Evolutionary conservation across 30 jellyfish, hydroid and myxozoan genomes (phyloP), one percentile per base, ranked within the genome.

Genomic region (Catostylus mosaicus): DNA sequence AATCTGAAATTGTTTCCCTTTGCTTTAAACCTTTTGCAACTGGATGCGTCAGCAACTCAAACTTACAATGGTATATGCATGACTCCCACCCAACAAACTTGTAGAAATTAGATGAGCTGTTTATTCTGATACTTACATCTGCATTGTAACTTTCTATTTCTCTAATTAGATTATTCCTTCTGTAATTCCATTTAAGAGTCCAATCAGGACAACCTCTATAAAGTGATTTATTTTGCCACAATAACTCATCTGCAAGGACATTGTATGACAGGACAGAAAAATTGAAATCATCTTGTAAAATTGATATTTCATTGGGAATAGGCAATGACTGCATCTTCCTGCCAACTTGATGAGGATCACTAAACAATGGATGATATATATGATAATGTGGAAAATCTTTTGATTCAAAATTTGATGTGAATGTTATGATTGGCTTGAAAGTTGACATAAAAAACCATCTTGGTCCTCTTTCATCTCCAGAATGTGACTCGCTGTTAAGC

Each of bases 61-160:
- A n/a, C n/a, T n/a, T n/a, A n/a, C n/a, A n/a, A n/a, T n/a, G n/a
- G n/a, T n/a, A n/a, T n/a, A n/a, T n/a, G n/a, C n/a, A n/a, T n/a
- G n/a, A n/a, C n/a, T n/a, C n/a, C n/a, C n/a, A n/a, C n/a, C n/a
- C n/a, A n/a, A n/a, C n/a, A n/a, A n/a, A n/a, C n/a, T n/a, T n/a
- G n/a, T n/a, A n/a, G n/a, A n/a, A n/a, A n/a, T n/a, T n/a, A n/a
- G n/a, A n/a, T n/a, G n/a, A n/a, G n/a, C n/a, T n/a, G n/a, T n/a
- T n/a, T n/a, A n/a, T n/a, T n/a, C n/a, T n/a, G 24, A 65, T 71
- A 84, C 99, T 85, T 86, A 95, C 99, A 85, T 95, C 99, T 23
- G 97, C 97, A 78, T 88, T 76, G 47, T 75, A 85, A 40, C 26
- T 51, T 33, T 33, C 50, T 50, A 95, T 84, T 63, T 95, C 99